Base-by-base conservation (phyloP, 2,888 invertebrate genomes). In the Heteromurus nitidus region DNA sequence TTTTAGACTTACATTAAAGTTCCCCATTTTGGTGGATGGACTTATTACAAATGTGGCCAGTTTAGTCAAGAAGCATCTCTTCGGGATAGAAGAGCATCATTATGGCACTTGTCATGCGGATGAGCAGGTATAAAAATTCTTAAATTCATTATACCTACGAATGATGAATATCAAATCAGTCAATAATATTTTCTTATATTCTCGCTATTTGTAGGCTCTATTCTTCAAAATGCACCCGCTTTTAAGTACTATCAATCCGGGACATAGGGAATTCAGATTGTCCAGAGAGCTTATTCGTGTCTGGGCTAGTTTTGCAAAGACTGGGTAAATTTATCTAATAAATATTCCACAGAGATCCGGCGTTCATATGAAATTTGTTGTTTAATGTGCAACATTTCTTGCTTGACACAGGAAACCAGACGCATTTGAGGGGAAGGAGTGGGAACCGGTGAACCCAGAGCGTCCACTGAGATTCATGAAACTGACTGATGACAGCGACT, bases 191-290 rank as follows among this genome's bases (percentile, higher is more conserved):
- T 28, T 28, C n/a, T n/a, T n/a, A 36, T 9, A 36, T 36, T 36
- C 5, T 36, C 36, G 36, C 13, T 20, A 75, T n/a, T 68, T 68
- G n/a, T 28, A 76, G 68, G 82, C 72, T 13, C 53, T 84, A 11
- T 74, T 84, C 20, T 84, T 84, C 50, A 84, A 77, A 69, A 80
- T 84, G 69, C 84, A 82, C 9, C 80, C 82, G 13, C 68, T 82
- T n/a, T 24, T 84, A 2, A 80, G 73, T 20, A 73, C 72, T 1
- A 80, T 84, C 7, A 74, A 80, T 28, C 80, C 82, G 11, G 73
- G 80, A 2, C 67, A 82, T 28, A 42, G 70, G 26, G 84, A 84
- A 36, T 84, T 69, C 31, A 18, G 26, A 18, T 65, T 84, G n/a
- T 82, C 82, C 0, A 72, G 80, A 55, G 53, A 77, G 24, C 69